Conservation (phyloP, 1,140 invertebrate genomes). For the Procambarus clarkii region DNA sequence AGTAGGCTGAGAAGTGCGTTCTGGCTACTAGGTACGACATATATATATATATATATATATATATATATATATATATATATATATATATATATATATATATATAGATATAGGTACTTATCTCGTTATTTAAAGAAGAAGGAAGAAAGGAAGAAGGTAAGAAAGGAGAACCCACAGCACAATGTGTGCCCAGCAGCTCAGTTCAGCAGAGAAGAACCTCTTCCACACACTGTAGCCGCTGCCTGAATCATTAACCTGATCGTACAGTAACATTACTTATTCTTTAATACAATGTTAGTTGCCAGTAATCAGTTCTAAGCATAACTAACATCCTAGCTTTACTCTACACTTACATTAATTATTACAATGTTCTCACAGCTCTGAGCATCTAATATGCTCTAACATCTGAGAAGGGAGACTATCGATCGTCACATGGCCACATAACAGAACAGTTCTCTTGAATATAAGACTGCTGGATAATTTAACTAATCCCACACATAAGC, state of each 20-base stretch:
- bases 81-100: neutral
- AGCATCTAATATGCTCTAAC: no score
- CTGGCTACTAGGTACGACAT: no score
- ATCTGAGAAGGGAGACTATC: no score
- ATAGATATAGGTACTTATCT: neutral
- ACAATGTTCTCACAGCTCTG: no score
- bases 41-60: neutral
- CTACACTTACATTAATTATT: no score
- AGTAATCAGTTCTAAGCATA: neutral
- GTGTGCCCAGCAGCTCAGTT: neutral
- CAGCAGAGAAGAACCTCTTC: neutral
- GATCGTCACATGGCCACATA: no score
- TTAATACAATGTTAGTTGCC: neutral
- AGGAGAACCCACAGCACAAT: no score
- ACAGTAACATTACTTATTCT: neutral
- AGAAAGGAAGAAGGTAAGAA: neutral
- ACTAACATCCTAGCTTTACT: neutral
- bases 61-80: slow-evolving; percentile 14
- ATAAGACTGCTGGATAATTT: no score
- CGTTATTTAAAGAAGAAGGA: neutral
- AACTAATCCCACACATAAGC: no score
- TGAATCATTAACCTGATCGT: neutral
- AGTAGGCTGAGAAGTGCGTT: no score
- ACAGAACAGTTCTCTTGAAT: no score
- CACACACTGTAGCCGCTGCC: neutral